phyloP scores from a whole-genome alignment of 2,113 vertebrate genomes.

The Dipodomys spectabilis region DNA sequence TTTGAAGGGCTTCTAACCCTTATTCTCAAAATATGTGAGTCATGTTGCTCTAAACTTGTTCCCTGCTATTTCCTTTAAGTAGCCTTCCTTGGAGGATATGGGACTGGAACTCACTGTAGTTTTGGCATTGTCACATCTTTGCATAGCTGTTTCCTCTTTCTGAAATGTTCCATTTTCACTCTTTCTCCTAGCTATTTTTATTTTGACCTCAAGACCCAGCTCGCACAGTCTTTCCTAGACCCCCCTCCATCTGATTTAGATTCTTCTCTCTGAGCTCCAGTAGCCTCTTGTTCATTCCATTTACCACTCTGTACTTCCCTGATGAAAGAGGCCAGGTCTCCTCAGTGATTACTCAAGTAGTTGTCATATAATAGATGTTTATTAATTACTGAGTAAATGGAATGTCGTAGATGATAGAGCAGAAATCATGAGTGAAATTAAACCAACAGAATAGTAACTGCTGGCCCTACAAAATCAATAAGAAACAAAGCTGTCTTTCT shows the following conservation, averaged over 20 bases:
- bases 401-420: not conserved
- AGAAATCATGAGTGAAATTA: constrained; percentile 27
- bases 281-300: not conserved
- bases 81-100: not conserved
- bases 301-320: not conserved
- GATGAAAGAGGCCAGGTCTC: not conserved
- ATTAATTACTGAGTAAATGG: not conserved
- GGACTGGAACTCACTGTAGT: not conserved
- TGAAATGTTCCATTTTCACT: not conserved
- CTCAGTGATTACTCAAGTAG: not conserved
- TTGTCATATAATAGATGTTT: not conserved
- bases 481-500: constrained; percentile 65
- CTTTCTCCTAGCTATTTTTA: not conserved
- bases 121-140: not conserved
- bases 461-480: constrained; percentile 1
- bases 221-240: not conserved
- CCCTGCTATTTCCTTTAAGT: no score
- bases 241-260: not conserved
- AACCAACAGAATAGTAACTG: not conserved
- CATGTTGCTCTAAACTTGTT: not conserved
- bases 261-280: not conserved
- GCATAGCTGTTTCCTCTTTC: not conserved
- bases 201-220: not conserved
- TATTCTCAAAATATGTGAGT: not conserved
- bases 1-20: not conserved